Evolutionary conservation across 2,113 vertebrate genomes (phyloP), one percentile per base, ranked within the genome.

Genomic region (Ia io): DNA sequence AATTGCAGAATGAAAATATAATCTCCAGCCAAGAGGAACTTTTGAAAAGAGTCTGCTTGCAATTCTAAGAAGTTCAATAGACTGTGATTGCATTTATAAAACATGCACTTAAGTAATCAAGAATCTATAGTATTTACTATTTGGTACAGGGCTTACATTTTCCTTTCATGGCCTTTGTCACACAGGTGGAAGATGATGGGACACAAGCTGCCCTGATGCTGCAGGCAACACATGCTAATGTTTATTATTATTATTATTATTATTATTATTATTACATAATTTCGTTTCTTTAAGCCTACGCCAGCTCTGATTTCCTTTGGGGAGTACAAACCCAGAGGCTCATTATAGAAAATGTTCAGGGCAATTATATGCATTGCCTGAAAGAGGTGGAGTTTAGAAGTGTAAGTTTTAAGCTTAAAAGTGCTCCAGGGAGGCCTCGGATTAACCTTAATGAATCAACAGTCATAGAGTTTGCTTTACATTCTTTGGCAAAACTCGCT

Each of bases 401-500:
- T 61, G 11, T 85, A 93, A 73, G 18, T 90, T 96, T 97, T 84
- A 84, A 96, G 86, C n/a, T 94, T 14, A n/a, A 30, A 88, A 56
- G 17, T 90, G 18, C 85, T 83, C 71, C 53, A 67, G 42, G 61
- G 59, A 90, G 69, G 9, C 49, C 40, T 77, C 73, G 44, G 40
- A 82, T 95, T 88, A 90, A 37, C 23, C 73, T 95, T 95, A 82
- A 95, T 65, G 80, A 96, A 93, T 87, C 76, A 97, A 91, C 32
- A 92, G 42, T 86, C 49, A 20, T 83, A 59, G 35, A 74, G 82
- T 94, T 88, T 83, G 9, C 13, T 92, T 80, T 35, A 35, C 44
- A 91, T 94, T 95, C 96, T 91, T 94, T 93, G 94, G 84, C 85
- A 94, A 92, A 97, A 92, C 32, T 76, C 9, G 5, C 83, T 97